phyloP scores from a whole-genome alignment of 2,113 vertebrate species.

The Desmodus rotundus region DNA sequence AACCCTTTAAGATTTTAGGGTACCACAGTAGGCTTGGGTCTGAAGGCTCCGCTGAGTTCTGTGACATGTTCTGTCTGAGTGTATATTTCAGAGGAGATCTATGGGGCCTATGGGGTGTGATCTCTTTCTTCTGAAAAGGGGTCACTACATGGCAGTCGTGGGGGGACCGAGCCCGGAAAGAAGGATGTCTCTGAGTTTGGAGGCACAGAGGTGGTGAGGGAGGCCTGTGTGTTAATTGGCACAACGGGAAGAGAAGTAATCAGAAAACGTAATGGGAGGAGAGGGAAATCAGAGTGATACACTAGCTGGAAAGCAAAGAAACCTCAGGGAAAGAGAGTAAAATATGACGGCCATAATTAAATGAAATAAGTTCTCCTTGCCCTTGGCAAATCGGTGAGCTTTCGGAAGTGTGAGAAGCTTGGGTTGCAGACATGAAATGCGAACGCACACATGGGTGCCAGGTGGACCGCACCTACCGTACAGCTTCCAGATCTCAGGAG shows the following conservation, averaged over 20 bases:
- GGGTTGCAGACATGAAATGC: background rate
- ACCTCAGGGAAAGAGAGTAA: background rate
- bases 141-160: background rate
- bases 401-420: background rate
- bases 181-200: rapidly evolving
- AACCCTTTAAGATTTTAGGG: slow-evolving; percentile 16
- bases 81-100: background rate
- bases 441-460: background rate
- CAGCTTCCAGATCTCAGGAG: background rate
- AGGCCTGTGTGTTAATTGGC: background rate
- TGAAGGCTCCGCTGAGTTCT: background rate
- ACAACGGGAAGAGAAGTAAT: background rate
- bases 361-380: background rate
- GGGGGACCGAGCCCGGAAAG: rapidly evolving
- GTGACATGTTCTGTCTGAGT: background rate
- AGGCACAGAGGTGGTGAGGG: too few relatives aligned
- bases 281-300: background rate
- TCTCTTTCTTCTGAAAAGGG: background rate
- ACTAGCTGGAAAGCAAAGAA: background rate
- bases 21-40: background rate
- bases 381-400: background rate
- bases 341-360: background rate
- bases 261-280: background rate
- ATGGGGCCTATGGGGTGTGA: background rate
- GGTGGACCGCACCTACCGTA: rapidly evolving